phyloP scores from a whole-genome alignment of 2,113 vertebrate species.

The Colistium nudipinnis region DNA sequence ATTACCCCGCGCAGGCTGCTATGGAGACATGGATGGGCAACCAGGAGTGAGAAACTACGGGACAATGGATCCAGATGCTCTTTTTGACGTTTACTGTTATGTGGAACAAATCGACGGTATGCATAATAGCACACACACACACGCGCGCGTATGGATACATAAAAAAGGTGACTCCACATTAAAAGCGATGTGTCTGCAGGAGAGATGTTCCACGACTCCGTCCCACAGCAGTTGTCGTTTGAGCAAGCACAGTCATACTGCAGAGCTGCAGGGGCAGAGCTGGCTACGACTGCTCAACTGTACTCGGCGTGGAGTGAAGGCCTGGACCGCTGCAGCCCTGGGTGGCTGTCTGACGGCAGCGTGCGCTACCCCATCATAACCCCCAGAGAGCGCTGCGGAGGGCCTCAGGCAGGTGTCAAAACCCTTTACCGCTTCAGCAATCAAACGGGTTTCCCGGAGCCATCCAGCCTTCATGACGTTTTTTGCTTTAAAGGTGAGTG shows the following conservation, averaged over 20 bases:
- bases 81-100: slow-evolving; percentile 96
- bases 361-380: slow-evolving; percentile 94
- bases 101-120: slow-evolving; percentile 88
- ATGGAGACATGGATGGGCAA: slow-evolving; percentile 92
- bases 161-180: no score
- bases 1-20: slow-evolving; percentile 89
- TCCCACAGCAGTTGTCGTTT: slow-evolving; percentile 83
- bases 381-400: slow-evolving; percentile 90
- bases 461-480: slow-evolving; percentile 85
- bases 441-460: slow-evolving; percentile 93
- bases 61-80: slow-evolving; percentile 84
- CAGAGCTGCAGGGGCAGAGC: slow-evolving; percentile 74
- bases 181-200: slow-evolving; percentile 76
- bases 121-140: not conserved
- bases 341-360: slow-evolving; percentile 94
- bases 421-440: slow-evolving; percentile 92
- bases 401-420: slow-evolving; percentile 88
- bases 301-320: slow-evolving; percentile 91
- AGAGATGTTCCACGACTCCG: slow-evolving; percentile 85
- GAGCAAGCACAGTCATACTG: slow-evolving; percentile 86
- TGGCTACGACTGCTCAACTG: slow-evolving; percentile 91
- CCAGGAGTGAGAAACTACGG: slow-evolving; percentile 94
- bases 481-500: slow-evolving; percentile 92
- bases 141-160: no score
- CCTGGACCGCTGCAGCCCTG: slow-evolving; percentile 90